Base-by-base conservation (phyloP, 2,113 vertebrate genomes). In the Castor canadensis region DNA sequence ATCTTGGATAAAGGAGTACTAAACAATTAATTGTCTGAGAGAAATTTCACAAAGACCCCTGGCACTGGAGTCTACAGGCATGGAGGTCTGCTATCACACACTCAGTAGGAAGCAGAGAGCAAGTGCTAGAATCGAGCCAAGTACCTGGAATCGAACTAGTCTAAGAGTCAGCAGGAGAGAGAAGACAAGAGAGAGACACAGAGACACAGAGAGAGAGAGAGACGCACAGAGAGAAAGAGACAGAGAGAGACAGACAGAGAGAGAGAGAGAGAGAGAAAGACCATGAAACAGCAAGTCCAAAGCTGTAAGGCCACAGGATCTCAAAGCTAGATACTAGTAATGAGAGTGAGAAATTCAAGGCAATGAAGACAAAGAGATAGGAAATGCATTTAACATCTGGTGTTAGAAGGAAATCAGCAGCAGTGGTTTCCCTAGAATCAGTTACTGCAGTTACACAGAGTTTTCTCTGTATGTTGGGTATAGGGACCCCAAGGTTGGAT, bases 51-150 rank as follows among this genome's bases (percentile, higher is more conserved):
- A 66, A 54, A 79, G 76, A 47, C 6, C 40, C n/a, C 66, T 45
- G 40, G 38, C 40, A 58, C 45, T 28, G 16, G 26, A 28, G 0
- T 28, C 32, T 1, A 38, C 15, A 75, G 52, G 56, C 56, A 88
- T 11, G 22, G n/a, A 77, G 26, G 56, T 30, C 1, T 1, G 15
- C 4, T 0, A 64, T 30, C 19, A 9, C 47, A 54, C 19, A 6
- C 17, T 17, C 30, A 0, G 52, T 17, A 24, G 52, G 26, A 93
- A 67, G 76, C 35, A 19, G 16, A 86, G 43, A 82, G 67, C 38
- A 47, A 49, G 24, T 28, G 20, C 79, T 88, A 13, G 66, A 52
- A 58, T 26, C 12, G 32, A 52, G 79, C 67, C 49, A 89, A 15
- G 69, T 2, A 35, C n/a, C 56, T 47, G 40, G 73, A 32, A 82